Evolutionary conservation across 1,140 invertebrate genomes (phyloP).

Genomic region (Papilio polyxenes): DNA sequence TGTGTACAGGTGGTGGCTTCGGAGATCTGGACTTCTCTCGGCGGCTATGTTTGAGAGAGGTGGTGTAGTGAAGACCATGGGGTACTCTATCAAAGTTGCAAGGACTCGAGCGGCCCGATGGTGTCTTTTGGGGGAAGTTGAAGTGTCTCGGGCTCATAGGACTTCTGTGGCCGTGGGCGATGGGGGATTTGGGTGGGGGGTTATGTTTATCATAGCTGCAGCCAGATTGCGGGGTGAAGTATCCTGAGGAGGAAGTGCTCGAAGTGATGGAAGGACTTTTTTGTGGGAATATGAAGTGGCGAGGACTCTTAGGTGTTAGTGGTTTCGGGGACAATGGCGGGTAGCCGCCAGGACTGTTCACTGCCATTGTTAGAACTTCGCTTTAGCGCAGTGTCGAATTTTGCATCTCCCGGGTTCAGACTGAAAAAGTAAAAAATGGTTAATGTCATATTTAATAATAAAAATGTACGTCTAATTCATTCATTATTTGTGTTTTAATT

Average conservation of each 20-base stretch:
- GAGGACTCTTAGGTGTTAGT: constrained; percentile 76
- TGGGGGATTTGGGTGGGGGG: constrained; percentile 72
- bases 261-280: constrained; percentile 79
- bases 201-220: constrained; percentile 78
- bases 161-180: constrained; percentile 71
- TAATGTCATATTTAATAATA: background rate
- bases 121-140: constrained; percentile 72
- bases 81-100: constrained; percentile 62
- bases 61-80: constrained; percentile 64
- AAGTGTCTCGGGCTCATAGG: constrained; percentile 78
- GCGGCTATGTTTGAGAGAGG: constrained; percentile 69
- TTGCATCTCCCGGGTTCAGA: background rate
- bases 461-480: background rate
- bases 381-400: constrained; percentile 37
- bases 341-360: constrained; percentile 78
- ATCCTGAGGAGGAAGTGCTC: constrained; percentile 77
- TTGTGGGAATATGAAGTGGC: constrained; percentile 78
- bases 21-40: constrained; percentile 72
- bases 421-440: constrained; percentile 44
- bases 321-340: constrained; percentile 78
- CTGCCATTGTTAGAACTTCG: constrained; percentile 67
- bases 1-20: constrained; percentile 77
- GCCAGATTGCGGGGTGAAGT: constrained; percentile 78
- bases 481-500: background rate
- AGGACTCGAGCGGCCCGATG: constrained; percentile 68